phyloP scores from a whole-genome alignment of 2,113 vertebrate genomes.

The Bolborhynchus lineola region DNA sequence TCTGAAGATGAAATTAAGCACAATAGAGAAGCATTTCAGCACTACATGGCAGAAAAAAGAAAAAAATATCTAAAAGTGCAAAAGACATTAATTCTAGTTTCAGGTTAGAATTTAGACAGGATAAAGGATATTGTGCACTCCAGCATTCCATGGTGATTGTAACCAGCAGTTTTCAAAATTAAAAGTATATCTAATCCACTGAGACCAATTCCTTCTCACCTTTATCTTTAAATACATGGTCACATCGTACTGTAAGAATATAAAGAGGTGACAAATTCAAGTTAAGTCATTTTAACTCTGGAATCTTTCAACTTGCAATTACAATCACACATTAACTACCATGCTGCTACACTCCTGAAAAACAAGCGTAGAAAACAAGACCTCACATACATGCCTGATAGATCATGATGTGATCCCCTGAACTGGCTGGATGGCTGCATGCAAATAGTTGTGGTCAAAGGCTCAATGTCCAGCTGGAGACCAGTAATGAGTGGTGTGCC shows the following conservation, averaged over 20 bases:
- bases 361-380: background rate
- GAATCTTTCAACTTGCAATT: background rate
- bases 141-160: background rate
- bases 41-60: background rate
- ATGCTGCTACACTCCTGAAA: background rate
- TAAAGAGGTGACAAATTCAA: background rate
- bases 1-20: background rate
- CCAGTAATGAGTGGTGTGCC: too few species aligned
- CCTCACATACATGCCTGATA: background rate
- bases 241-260: background rate
- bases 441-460: too few species aligned
- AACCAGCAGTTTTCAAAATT: background rate
- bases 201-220: background rate
- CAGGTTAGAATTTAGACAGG: background rate
- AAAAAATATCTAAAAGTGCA: background rate
- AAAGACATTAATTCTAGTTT: background rate
- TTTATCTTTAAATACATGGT: background rate
- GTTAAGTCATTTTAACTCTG: background rate
- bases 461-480: too few species aligned
- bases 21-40: background rate
- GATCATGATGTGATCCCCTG: background rate
- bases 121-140: background rate
- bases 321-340: background rate
- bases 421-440: too few species aligned
- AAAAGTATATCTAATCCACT: background rate